phyloP scores from a whole-genome alignment of 2,113 vertebrate genomes.

The Bungarus multicinctus region DNA sequence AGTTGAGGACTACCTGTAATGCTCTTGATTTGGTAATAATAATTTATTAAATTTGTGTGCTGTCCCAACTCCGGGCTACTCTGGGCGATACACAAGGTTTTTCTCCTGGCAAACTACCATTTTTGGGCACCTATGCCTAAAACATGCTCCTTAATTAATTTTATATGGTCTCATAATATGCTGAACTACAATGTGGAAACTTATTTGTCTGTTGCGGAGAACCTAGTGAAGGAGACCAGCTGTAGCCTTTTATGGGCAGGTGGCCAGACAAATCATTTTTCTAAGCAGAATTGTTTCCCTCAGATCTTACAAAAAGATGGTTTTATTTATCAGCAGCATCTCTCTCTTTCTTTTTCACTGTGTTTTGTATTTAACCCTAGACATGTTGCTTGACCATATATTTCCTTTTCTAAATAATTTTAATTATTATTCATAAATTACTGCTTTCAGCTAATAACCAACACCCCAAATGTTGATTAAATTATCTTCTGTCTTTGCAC shows the following conservation, averaged over 20 bases:
- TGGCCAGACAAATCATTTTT: background rate
- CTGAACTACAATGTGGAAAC: background rate
- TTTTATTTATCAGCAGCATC: background rate
- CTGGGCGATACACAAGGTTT: background rate
- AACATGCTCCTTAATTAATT: background rate
- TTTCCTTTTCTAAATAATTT: background rate
- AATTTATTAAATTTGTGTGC: background rate
- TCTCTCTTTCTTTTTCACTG: background rate
- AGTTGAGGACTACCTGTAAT: background rate
- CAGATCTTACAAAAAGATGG: background rate
- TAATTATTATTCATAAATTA: background rate
- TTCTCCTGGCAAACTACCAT: background rate
- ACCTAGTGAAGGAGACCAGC: background rate
- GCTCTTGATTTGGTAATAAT: background rate
- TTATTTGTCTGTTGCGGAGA: background rate
- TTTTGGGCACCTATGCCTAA: background rate
- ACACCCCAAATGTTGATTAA: background rate
- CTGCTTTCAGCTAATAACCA: background rate
- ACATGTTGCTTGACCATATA: background rate
- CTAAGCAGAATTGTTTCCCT: background rate
- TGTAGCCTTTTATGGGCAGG: background rate
- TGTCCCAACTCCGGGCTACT: background rate
- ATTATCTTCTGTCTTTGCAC: background rate
- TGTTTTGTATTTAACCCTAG: slow-evolving; percentile 1
- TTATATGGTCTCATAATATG: background rate